phyloP scores from a whole-genome alignment of 1,140 invertebrate genomes.

The Leptoteleia sp. region DNA sequence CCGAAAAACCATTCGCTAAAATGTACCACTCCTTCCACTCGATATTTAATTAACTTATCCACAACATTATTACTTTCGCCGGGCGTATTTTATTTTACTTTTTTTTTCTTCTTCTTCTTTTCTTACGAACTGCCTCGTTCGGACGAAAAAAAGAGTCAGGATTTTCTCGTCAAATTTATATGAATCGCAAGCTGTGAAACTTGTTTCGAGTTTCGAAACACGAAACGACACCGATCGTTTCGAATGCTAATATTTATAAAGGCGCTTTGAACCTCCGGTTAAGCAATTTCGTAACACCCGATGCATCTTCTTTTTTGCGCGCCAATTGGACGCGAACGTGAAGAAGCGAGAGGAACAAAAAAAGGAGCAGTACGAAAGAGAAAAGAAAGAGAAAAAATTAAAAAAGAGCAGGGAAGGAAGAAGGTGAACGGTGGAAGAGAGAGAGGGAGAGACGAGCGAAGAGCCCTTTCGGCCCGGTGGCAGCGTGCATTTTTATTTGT shows the following conservation, averaged over 20 bases:
- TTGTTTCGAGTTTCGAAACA: slow-evolving; percentile 19
- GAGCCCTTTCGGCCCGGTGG: slow-evolving; percentile 27
- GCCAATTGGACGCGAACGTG: slow-evolving; percentile 47
- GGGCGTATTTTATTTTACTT: too few species aligned
- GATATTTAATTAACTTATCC: too few species aligned
- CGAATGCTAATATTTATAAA: slow-evolving; percentile 54
- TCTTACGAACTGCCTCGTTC: too few species aligned
- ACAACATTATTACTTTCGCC: too few species aligned
- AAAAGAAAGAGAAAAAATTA: too few species aligned
- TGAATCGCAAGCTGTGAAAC: not conserved
- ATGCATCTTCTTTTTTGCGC: slow-evolving; percentile 48
- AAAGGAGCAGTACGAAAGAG: too few species aligned
- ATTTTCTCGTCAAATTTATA: too few species aligned
- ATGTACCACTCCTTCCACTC: too few species aligned
- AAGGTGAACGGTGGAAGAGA: slow-evolving; percentile 8
- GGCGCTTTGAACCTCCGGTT: slow-evolving; percentile 40
- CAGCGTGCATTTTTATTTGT: slow-evolving; percentile 1
- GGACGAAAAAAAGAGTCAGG: too few species aligned
- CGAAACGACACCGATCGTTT: slow-evolving; percentile 15
- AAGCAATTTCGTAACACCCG: slow-evolving; percentile 53
- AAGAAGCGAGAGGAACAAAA: slow-evolving; percentile 40
- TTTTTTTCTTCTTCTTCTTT: too few species aligned
- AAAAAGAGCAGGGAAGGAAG: slow-evolving; percentile 25
- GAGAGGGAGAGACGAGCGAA: too few species aligned
- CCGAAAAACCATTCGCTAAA: too few species aligned